Percentiles rank a stretch among this genome's conserved stretches.
Evolutionary conservation across 2,888 invertebrate genomes (phyloP).

Genomic region (Ceratothoa steindachneri): DNA sequence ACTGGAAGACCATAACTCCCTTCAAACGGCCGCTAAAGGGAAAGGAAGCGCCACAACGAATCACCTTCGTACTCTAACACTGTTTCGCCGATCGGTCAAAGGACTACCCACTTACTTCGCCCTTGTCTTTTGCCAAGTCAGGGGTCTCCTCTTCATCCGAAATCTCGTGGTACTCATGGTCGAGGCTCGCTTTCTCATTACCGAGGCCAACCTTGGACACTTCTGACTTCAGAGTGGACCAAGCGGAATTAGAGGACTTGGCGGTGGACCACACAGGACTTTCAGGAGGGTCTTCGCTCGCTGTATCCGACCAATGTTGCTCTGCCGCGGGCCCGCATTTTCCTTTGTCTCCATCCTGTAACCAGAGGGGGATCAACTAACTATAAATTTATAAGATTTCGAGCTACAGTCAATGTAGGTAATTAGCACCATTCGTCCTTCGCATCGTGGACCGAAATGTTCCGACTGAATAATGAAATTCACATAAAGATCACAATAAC

Average conservation of each 20-base stretch:
- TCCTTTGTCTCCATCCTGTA: constrained; percentile 45
- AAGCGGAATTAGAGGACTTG: constrained; percentile 24
- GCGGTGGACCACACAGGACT: constrained; percentile 46
- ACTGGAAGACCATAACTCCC: too few relatives aligned
- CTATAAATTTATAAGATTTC: too few relatives aligned
- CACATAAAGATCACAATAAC: too few relatives aligned
- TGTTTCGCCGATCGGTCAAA: too few relatives aligned
- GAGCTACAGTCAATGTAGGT: too few relatives aligned
- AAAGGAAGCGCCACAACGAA: too few relatives aligned
- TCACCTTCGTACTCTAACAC: too few relatives aligned
- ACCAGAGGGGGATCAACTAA: background rate
- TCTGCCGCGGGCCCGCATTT: constrained; percentile 49
- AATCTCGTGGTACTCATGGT: constrained; percentile 78
- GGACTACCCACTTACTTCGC: background rate
- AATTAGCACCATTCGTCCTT: too few relatives aligned
- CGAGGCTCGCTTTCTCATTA: constrained; percentile 50
- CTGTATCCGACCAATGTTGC: constrained; percentile 49
- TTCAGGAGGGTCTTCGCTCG: constrained; percentile 46
- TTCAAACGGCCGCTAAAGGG: too few relatives aligned
- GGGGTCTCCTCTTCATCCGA: constrained; percentile 66
- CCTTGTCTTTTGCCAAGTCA: background rate
- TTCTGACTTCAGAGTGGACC: constrained; percentile 24
- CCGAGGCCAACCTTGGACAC: background rate
- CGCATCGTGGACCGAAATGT: too few relatives aligned
- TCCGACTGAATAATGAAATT: too few relatives aligned